phyloP scores from a whole-genome alignment of 23 tunicate genomes.

The Halocynthia aurantium region DNA sequence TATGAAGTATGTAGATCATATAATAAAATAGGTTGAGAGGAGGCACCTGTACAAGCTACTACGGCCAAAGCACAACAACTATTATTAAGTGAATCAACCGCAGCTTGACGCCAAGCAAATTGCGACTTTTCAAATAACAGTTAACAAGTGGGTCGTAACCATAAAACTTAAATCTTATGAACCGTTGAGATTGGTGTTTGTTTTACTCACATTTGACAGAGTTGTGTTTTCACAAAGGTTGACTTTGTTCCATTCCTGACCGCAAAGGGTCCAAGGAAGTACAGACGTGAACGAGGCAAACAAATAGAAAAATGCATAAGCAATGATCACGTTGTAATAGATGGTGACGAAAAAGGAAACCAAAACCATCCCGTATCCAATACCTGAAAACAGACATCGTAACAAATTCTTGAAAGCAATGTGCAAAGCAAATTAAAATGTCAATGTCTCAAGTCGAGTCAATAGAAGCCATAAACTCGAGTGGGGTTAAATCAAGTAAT shows the following conservation, averaged over 20 bases:
- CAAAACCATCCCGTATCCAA: conserved; percentile 47
- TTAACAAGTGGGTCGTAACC: neutral
- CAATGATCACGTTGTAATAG: conserved; percentile 39
- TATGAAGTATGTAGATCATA: no score
- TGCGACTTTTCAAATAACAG: neutral
- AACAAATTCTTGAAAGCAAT: neutral
- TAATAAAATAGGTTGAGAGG: no score
- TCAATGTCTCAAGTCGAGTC: no score
- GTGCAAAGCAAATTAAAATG: no score
- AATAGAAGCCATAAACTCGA: no score
- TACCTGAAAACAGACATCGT: conserved; percentile 15
- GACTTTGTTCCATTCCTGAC: conserved; percentile 36
- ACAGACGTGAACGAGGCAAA: conserved; percentile 29
- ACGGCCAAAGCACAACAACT: no score
- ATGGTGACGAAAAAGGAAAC: conserved; percentile 38
- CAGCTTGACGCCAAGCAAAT: neutral
- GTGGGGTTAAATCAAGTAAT: no score
- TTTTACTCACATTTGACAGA: neutral
- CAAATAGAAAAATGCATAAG: conserved; percentile 33
- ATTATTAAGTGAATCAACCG: no score
- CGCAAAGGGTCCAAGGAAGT: conserved; percentile 42
- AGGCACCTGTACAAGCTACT: no score
- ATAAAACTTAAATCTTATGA: neutral
- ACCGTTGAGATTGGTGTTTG: neutral
- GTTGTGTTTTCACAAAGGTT: conserved; percentile 8